Base-by-base conservation (phyloP, 2,797 vertebrate genomes). In the Loriculus beryllinus region DNA sequence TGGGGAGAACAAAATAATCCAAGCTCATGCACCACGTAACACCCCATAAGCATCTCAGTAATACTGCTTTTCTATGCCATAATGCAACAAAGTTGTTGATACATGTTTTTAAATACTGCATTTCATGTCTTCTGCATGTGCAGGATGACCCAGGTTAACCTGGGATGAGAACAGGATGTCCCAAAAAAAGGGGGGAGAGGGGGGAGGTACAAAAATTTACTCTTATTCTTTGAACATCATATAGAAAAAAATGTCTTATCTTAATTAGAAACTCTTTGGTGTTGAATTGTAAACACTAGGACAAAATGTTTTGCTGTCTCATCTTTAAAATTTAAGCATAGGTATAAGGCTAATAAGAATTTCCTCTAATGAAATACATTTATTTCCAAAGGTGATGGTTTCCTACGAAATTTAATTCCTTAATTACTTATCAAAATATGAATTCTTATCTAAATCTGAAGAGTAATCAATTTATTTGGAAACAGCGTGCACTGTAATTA, bases 341-440 rank as follows among this genome's bases (percentile, higher is more conserved):
- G 20, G 23, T 76, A 65, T 64, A 54, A 39, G 88, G 42, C 74
- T 82, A 87, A 60, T 35, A 85, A 81, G 69, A 56, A 33, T 85
- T 91, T 92, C 70, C 37, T 95, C 42, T 95, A 37, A 84, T 52
- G 26, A 93, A 86, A 95, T 86, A 8, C 17, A 3, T 71, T 88
- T 94, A 59, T 62, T 92, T 45, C 59, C 14, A 29, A 42, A 85
- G 9, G 25, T n/a, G 12, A 13, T 70, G 14, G 16, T 88, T 96
- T 92, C 62, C 35, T 81, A 39, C 63, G 59, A 83, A 62, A 89
- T 85, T 77, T 52, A 54, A 95, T 86, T 96, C 68, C 92, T 81
- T 96, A 93, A 96, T 92, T 96, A 91, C 33, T 70, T 93, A 82
- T 35, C 42, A 92, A 77, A 96, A 86, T 90, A 93, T 49, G 94